phyloP scores from a whole-genome alignment of 2,888 invertebrate species.

The Lapara coniferarum region DNA sequence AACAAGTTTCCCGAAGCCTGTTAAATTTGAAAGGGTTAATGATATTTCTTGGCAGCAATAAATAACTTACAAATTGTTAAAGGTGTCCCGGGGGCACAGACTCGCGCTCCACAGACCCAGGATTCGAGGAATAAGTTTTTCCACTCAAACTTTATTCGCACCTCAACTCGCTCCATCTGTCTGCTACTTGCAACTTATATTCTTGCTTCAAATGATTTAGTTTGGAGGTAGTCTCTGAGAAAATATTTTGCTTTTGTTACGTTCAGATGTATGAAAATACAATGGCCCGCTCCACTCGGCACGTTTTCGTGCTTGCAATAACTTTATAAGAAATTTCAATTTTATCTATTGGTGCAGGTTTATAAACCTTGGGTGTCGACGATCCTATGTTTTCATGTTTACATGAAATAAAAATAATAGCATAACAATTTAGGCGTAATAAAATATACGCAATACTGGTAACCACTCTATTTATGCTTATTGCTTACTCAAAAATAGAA shows the following conservation, averaged over 20 bases:
- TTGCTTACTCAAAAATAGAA: neutral
- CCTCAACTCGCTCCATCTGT: conserved; percentile 71
- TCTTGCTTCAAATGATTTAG: conserved; percentile 80
- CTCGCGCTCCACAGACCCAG: conserved; percentile 59
- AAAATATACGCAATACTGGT: neutral
- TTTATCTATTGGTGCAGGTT: conserved; percentile 32
- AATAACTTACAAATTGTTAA: conserved; percentile 82
- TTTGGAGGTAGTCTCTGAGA: conserved; percentile 73
- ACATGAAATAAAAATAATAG: neutral
- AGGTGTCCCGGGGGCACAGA: conserved; percentile 74
- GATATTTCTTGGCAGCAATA: conserved; percentile 77
- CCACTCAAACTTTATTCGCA: conserved; percentile 82
- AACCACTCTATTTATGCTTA: too few species aligned
- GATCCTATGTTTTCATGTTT: neutral
- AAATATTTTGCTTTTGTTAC: conserved; percentile 77
- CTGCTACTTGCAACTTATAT: conserved; percentile 76
- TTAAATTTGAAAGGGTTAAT: conserved; percentile 76
- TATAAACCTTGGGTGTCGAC: neutral
- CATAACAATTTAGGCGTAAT: neutral
- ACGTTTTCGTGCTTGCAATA: conserved; percentile 49
- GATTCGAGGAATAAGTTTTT: conserved; percentile 79
- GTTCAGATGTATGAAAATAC: conserved; percentile 71
- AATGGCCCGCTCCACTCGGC: conserved; percentile 51
- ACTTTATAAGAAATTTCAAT: conserved; percentile 40
- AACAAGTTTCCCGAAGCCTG: conserved; percentile 59